These are phyloP conservation scores for Bubo blakistoni DNA, from an alignment of 2,113 vertebrate genomes.

Conservation along the genomic window DNA sequence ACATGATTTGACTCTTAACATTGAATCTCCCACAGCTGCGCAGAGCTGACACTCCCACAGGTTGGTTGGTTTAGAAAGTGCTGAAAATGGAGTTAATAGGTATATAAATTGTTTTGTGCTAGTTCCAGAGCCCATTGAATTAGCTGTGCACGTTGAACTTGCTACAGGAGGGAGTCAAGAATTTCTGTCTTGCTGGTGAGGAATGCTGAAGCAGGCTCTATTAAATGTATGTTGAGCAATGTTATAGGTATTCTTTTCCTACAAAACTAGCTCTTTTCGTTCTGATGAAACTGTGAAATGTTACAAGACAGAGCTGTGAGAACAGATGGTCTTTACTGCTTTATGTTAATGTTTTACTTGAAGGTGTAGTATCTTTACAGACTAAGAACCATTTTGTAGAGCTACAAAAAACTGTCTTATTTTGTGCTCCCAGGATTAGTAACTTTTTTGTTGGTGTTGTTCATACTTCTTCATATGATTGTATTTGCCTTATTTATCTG, in stretches of 20 bases:
- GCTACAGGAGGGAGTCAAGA: neutral
- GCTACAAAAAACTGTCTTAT: neutral
- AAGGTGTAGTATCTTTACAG: neutral
- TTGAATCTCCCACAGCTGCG: no score
- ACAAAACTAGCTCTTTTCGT: neutral
- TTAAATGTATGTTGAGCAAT: neutral
- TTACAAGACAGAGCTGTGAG: neutral
- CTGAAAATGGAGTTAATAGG: neutral
- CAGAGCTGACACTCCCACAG: no score
- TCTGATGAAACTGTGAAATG: neutral
- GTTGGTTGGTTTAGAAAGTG: neutral
- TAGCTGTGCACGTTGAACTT: neutral
- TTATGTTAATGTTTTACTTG: neutral
- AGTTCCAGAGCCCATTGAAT: neutral
- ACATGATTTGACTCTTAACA: no score
- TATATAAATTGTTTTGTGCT: accelerated
- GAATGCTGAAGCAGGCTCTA: neutral
- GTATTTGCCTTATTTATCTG: neutral
- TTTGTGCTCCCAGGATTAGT: neutral
- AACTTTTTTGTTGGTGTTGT: neutral
- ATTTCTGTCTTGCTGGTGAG: neutral
- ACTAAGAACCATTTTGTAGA: neutral
- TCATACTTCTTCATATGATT: neutral
- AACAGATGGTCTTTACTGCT: neutral
- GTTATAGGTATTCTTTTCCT: neutral